These are phyloP conservation scores for Autographa gamma DNA, from an alignment of 2,888 invertebrate species.

Conservation along the genomic window DNA sequence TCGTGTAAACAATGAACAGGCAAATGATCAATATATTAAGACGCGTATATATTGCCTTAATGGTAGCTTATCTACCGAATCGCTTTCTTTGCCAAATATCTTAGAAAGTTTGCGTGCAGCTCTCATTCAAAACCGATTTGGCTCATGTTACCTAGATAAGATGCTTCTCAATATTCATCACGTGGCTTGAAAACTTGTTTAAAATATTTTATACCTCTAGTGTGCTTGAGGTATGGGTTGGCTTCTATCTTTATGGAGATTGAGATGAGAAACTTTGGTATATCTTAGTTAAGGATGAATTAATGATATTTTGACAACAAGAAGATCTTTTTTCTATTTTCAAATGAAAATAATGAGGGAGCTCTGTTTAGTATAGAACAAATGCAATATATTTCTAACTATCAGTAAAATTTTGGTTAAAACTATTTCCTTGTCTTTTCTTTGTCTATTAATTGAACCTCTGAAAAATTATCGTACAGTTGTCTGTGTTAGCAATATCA, in stretches of 20 bases:
- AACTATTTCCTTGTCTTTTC: conserved; percentile 49
- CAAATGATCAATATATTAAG: conserved; percentile 50
- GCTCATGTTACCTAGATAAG: conserved; percentile 48
- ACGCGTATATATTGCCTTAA: conserved; percentile 26
- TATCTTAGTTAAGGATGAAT: conserved; percentile 5
- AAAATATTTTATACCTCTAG: conserved; percentile 9
- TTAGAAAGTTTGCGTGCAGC: conserved; percentile 38
- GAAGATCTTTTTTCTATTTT: no score
- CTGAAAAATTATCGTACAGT: conserved; percentile 58
- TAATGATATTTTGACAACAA: background rate
- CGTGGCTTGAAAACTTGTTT: conserved; percentile 26
- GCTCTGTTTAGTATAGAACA: no score
- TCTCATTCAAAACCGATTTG: conserved; percentile 56
- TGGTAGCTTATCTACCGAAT: conserved; percentile 24
- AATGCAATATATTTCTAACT: no score
- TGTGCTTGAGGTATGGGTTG: background rate
- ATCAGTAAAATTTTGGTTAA: conserved; percentile 7
- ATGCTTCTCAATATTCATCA: conserved; percentile 47
- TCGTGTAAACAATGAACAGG: conserved; percentile 52
- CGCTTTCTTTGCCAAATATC: conserved; percentile 46
- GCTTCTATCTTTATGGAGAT: conserved; percentile 25
- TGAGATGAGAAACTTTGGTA: background rate
- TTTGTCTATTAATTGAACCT: conserved; percentile 44
- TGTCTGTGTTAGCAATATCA: conserved; percentile 62
- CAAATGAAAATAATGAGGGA: no score